Base-by-base conservation (phyloP, 2,113 vertebrate genomes). In the Aegithalos caudatus region DNA sequence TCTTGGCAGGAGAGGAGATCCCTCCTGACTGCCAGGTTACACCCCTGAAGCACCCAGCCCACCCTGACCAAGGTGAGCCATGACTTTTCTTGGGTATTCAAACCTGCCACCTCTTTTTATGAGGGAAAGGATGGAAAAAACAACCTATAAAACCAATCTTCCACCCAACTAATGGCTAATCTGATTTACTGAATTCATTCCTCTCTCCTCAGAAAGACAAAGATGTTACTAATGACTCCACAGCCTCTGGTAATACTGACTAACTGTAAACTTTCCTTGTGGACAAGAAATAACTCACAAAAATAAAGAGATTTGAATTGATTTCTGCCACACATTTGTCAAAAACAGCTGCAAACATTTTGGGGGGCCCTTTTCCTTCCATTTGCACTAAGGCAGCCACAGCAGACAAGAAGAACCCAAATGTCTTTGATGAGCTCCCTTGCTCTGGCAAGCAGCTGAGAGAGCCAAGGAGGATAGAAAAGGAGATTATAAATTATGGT, bases 41-140 rank as follows among this genome's bases (percentile, higher is more conserved):
- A 4, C 10, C 23, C 22, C 48, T n/a, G 72, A 86, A 35, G 11
- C 20, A 28, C 61, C 44, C 33, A 62, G 14, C 51, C 44, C 0
- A 0, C 60, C 18, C 29, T 14, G 9, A 11, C 53, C 1, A 1
- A 50, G 12, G 56, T 42, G 67, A 83, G 37, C 64, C 60, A 56
- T 23, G 11, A 42, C n/a, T 60, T 7, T 74, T 42, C 50, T 44
- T 23, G 38, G 29, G 47, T 29, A 73, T 77, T 70, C 67, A 83
- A 51, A 91, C 22, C 28, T 53, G 16, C 44, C 65, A 62, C 38
- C 50, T 88, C 45, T 21, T 48, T 74, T 51, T 14, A 11, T 20
- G 47, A 87, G 12, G 44, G 40, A 79, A 78, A 64, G 21, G 17
- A 17, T 66, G 57, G n/a, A 72, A 50, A 45, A 38, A 1, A 0